Percentiles rank a stretch among this genome's conserved stretches.
These are phyloP conservation scores for Phycodurus eques DNA, from an alignment of 2,113 vertebrate genomes.

Conservation along the genomic window DNA sequence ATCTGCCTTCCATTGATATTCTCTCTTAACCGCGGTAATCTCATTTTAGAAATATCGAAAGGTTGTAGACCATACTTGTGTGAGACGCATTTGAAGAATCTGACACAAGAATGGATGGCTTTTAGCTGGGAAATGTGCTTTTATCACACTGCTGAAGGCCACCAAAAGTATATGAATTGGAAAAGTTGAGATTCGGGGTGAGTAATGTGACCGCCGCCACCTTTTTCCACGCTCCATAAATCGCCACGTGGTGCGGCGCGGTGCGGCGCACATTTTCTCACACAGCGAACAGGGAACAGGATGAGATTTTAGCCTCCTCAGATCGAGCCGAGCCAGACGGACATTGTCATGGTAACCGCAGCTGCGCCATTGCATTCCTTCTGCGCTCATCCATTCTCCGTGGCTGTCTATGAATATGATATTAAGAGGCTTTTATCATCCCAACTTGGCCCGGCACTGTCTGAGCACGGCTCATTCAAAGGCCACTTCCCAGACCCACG, in stretches of 20 bases:
- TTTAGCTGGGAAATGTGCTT: neutral
- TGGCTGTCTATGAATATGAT: constrained; percentile 71
- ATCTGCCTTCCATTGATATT: constrained; percentile 21
- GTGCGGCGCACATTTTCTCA: constrained; percentile 1
- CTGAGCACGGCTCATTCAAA: constrained; percentile 57
- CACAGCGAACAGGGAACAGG: constrained; percentile 16
- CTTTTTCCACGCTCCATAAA: constrained; percentile 24
- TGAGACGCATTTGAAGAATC: constrained; percentile 12
- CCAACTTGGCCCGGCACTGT: constrained; percentile 46
- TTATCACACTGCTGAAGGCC: neutral
- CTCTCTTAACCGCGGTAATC: constrained; percentile 36
- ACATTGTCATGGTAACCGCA: constrained; percentile 71
- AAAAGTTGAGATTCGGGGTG: constrained; percentile 35
- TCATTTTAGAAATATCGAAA: constrained; percentile 29
- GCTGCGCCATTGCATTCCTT: constrained; percentile 50
- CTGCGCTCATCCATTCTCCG: constrained; percentile 62
- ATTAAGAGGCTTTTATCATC: constrained; percentile 67
- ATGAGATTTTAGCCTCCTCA: constrained; percentile 46
- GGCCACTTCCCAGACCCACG: constrained; percentile 52
- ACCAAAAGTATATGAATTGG: neutral
- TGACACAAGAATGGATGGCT: constrained; percentile 1
- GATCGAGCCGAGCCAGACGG: constrained; percentile 52
- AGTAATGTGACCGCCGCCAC: constrained; percentile 34
- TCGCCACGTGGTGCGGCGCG: constrained; percentile 8
- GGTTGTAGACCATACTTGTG: constrained; percentile 8